Evolutionary conservation across 1,140 invertebrate genomes (phyloP), one percentile per base, ranked within the genome.

Genomic region (Agrilus planipennis): DNA sequence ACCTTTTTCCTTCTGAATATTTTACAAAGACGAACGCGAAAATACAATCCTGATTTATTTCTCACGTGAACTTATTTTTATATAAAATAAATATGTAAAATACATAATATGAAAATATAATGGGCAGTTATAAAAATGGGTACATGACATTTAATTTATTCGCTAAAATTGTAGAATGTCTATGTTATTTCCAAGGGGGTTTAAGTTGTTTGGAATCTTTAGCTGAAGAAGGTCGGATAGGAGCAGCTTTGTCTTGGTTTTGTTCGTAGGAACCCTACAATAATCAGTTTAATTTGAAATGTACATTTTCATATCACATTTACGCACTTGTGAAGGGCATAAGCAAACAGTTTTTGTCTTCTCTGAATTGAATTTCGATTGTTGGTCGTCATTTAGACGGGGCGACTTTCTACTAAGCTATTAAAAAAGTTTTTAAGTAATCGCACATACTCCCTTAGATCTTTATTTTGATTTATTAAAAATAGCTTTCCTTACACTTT

Each of bases 151-250:
- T n/a, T n/a, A n/a, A n/a, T n/a, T n/a, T n/a, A n/a, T n/a, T n/a
- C n/a, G n/a, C n/a, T n/a, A n/a, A n/a, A n/a, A n/a, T n/a, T n/a
- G n/a, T n/a, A n/a, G n/a, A n/a, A n/a, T n/a, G n/a, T n/a, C n/a
- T n/a, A n/a, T n/a, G n/a, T 35, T 22, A 50, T 32, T 46, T 50
- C 47, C 47, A 50, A 11, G 47, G 47, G 15, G 47, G 47, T 42
- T 50, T 50, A 7, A n/a, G 7, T 16, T 5, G 18, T 4, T 19
- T 28, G n/a, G n/a, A n/a, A n/a, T n/a, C n/a, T n/a, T n/a, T n/a
- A n/a, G n/a, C n/a, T n/a, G n/a, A n/a, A n/a, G n/a, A n/a, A n/a
- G n/a, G n/a, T n/a, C n/a, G n/a, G n/a, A n/a, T n/a, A n/a, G n/a
- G n/a, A n/a, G n/a, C 22, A 17, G 16, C n/a, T 12, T 14, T 15